A percentile compares a stretch with the other conserved stretches of the same genome.
Evolutionary conservation across 2,888 invertebrate genomes (phyloP).

Genomic region (Scelioninae gen. 1): DNA sequence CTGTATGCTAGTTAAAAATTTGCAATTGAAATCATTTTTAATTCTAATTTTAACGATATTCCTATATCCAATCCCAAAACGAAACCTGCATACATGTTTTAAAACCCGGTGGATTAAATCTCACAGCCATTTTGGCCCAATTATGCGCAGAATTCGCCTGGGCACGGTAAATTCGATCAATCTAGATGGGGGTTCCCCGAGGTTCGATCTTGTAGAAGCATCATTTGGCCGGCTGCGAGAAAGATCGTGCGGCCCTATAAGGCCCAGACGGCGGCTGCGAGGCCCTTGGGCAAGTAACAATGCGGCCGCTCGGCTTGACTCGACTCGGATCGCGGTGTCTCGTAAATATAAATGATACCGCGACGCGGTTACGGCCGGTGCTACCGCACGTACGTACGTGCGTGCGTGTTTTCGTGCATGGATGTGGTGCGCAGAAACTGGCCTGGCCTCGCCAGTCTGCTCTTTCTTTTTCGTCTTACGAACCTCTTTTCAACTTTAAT

Average conservation of each 20-base stretch:
- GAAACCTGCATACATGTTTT: constrained; percentile 38
- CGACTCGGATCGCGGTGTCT: constrained; percentile 79
- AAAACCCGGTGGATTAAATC: constrained; percentile 48
- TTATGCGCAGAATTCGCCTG: constrained; percentile 69
- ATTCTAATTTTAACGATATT: no score
- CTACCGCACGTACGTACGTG: constrained; percentile 78
- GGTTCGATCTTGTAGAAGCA: constrained; percentile 64
- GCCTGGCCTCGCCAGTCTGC: constrained; percentile 49
- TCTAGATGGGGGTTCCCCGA: constrained; percentile 73
- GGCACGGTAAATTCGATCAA: constrained; percentile 75
- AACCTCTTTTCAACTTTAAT: constrained; percentile 64
- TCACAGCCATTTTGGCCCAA: constrained; percentile 59
- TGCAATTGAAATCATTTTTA: no score
- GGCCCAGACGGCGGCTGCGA: constrained; percentile 79
- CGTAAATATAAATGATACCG: constrained; percentile 84
- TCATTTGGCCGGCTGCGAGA: constrained; percentile 54
- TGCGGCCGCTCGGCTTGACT: constrained; percentile 74
- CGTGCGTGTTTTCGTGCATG: constrained; percentile 75
- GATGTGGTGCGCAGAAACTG: constrained; percentile 68
- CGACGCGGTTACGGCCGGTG: constrained; percentile 80
- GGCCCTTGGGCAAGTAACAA: constrained; percentile 79
- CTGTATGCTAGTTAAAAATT: no score
- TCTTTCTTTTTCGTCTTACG: constrained; percentile 55
- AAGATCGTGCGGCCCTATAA: constrained; percentile 78
- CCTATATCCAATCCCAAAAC: no score